A percentile compares a stretch with the other conserved stretches of the same genome.
Evolutionary conservation across 2,888 invertebrate species (phyloP).

Genomic region (Chironomus riparius): DNA sequence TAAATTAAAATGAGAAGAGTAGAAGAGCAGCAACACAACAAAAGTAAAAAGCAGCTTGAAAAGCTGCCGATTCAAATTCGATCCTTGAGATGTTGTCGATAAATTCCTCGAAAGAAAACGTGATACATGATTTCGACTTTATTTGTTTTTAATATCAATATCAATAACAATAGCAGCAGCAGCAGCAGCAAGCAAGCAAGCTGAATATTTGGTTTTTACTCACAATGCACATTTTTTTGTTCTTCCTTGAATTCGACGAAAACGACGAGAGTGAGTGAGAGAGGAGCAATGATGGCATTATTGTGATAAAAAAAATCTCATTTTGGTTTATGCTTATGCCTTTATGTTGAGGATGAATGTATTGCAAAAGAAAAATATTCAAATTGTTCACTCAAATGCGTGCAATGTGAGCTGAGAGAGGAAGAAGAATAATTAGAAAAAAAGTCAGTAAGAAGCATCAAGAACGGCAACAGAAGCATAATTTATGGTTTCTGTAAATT

Average conservation of each 20-base stretch:
- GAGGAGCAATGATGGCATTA: slow-evolving; percentile 7
- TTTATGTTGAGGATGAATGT: not conserved
- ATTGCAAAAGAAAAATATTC: not conserved
- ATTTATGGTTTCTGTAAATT: slow-evolving; percentile 18
- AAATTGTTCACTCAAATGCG: slow-evolving; percentile 3
- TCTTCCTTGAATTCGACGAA: not conserved
- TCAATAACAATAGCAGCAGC: not conserved
- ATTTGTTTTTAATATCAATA: slow-evolving; percentile 11
- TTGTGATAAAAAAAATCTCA: slow-evolving; percentile 8
- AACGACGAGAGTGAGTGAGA: not conserved
- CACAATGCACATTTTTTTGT: not conserved
- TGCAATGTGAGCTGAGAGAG: not conserved
- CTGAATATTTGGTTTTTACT: no score
- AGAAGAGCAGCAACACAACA: not conserved
- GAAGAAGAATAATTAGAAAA: not conserved
- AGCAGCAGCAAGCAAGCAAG: not conserved
- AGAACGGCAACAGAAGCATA: slow-evolving; percentile 3
- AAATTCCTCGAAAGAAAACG: slow-evolving; percentile 22
- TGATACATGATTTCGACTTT: slow-evolving; percentile 22
- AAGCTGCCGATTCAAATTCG: slow-evolving; percentile 3
- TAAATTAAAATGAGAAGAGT: not conserved
- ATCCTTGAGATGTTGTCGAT: slow-evolving; percentile 24
- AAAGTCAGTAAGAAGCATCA: not conserved
- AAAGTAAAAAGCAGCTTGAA: not conserved
- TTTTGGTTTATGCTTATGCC: not conserved